Conservation (phyloP, 1,140 invertebrate species). For the Drosophila leontia region DNA sequence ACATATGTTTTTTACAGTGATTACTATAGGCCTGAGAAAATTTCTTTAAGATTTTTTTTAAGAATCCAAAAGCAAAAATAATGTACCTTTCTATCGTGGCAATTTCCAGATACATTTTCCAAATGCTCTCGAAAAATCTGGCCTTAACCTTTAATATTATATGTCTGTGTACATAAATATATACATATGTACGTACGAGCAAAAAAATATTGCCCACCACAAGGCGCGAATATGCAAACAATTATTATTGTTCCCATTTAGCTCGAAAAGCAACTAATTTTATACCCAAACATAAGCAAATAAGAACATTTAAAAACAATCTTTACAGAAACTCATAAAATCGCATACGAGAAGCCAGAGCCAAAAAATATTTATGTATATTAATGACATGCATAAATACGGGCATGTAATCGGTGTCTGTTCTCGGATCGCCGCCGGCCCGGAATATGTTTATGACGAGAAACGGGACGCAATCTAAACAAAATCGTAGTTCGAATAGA, state of each 20-base stretch:
- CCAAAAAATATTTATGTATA: constrained; percentile 72
- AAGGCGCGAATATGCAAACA: constrained; percentile 22
- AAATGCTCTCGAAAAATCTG: constrained; percentile 7
- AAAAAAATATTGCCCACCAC: background rate
- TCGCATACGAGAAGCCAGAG: constrained; percentile 63
- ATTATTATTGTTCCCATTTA: constrained; percentile 57
- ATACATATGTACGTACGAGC: background rate
- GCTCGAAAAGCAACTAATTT: constrained; percentile 64
- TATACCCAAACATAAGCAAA: constrained; percentile 48
- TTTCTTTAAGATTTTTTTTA: too few species aligned
- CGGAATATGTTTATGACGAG: constrained; percentile 66
- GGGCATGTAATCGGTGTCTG: background rate
- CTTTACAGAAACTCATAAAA: constrained; percentile 72
- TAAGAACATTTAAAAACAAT: constrained; percentile 30
- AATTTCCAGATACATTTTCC: constrained; percentile 3
- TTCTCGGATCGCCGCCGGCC: background rate
- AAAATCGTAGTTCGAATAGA: constrained; percentile 24
- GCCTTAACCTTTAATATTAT: background rate
- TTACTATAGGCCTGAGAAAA: background rate
- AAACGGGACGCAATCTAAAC: constrained; percentile 61
- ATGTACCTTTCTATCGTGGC: background rate
- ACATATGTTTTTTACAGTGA: background rate
- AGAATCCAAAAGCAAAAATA: background rate
- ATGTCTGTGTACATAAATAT: too few species aligned
- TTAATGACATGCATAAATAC: constrained; percentile 73